Evolutionary conservation across 2,113 vertebrate genomes (phyloP).

Genomic region (Butorides virescens): DNA sequence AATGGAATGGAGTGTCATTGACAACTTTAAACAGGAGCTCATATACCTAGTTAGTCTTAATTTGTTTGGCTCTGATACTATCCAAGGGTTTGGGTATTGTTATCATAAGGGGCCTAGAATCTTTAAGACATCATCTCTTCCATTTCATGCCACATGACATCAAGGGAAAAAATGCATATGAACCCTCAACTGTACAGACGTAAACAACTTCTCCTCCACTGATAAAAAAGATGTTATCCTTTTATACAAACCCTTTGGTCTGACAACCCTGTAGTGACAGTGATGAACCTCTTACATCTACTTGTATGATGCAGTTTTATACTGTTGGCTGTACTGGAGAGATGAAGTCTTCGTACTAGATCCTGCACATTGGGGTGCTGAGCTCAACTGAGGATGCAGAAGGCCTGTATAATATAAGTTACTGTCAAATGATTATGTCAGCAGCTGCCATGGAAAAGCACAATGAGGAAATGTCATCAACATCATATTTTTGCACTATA

Average conservation of each 20-base stretch:
- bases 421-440: neutral
- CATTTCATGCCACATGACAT: neutral
- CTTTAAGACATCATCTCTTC: neutral
- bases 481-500: neutral
- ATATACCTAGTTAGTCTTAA: neutral
- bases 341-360: neutral
- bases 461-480: neutral
- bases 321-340: neutral
- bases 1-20: neutral
- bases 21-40: neutral
- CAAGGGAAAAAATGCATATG: neutral
- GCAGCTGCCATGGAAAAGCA: neutral
- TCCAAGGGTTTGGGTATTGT: neutral
- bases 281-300: neutral
- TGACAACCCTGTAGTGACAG: neutral
- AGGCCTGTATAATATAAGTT: neutral
- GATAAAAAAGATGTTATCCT: neutral
- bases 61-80: neutral
- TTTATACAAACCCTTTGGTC: neutral
- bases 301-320: neutral
- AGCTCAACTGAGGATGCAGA: neutral
- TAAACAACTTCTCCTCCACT: neutral
- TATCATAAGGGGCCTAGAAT: neutral
- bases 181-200: neutral
- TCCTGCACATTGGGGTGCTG: neutral